phyloP scores from a whole-genome alignment of 2,113 vertebrate species.

The Scomber colias region DNA sequence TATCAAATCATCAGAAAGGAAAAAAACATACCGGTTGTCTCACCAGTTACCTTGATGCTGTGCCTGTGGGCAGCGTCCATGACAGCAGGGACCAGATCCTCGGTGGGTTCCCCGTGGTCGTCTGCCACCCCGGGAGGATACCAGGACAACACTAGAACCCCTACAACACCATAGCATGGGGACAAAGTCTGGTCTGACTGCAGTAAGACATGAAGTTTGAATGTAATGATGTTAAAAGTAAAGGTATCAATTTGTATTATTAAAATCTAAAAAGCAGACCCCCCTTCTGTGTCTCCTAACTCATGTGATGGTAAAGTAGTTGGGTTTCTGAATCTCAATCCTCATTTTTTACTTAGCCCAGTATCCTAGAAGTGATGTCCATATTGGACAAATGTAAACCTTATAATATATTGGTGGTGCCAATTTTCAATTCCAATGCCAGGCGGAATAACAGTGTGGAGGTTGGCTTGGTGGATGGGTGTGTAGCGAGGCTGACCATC shows the following conservation, averaged over 20 bases:
- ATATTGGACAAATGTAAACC: too few species aligned
- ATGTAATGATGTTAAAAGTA: background rate
- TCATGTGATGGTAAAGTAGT: too few species aligned
- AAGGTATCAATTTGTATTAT: background rate
- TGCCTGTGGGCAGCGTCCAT: constrained; percentile 90
- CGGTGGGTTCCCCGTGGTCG: constrained; percentile 89
- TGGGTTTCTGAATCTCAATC: too few species aligned
- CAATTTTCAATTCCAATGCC: too few species aligned
- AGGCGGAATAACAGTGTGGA: too few species aligned
- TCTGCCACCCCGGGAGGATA: constrained; percentile 91
- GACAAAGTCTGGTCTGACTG: background rate
- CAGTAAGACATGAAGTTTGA: background rate
- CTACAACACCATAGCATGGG: constrained; percentile 68
- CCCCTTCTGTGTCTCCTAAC: too few species aligned
- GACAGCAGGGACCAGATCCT: constrained; percentile 90
- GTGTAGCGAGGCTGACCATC: too few species aligned
- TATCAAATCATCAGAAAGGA: constrained; percentile 59
- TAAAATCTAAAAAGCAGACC: too few species aligned
- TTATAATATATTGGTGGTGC: too few species aligned
- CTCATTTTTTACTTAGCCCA: too few species aligned
- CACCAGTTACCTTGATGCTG: constrained; percentile 91
- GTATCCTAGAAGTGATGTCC: too few species aligned
- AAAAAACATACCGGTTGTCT: constrained; percentile 78
- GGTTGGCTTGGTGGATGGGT: too few species aligned
- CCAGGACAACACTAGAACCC: constrained; percentile 92